Percentiles rank a stretch among this genome's conserved stretches.
Conservation (phyloP, 2,113 vertebrate species). For the Oreamnos americanus region DNA sequence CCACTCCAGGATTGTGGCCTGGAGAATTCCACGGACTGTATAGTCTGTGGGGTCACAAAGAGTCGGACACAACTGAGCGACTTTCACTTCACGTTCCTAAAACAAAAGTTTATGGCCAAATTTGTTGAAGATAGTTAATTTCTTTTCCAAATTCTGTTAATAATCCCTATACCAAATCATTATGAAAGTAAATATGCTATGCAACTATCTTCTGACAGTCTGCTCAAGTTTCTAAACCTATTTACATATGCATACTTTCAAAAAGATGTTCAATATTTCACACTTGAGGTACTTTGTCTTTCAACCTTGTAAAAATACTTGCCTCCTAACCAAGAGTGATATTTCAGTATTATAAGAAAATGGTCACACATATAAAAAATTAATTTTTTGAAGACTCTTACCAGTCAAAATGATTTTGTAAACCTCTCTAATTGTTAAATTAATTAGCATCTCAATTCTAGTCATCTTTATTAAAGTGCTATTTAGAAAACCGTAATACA, state of each 20-base stretch:
- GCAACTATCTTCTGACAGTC: slow-evolving; percentile 20
- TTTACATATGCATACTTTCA: neutral
- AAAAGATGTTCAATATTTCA: neutral
- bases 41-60: neutral
- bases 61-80: neutral
- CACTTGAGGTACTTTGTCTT: neutral
- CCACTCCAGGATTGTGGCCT: neutral
- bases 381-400: neutral
- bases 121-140: slow-evolving; percentile 36
- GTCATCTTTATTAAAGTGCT: neutral
- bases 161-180: slow-evolving; percentile 35
- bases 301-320: neutral
- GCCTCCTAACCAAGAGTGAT: neutral
- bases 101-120: slow-evolving; percentile 51
- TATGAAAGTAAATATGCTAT: slow-evolving; percentile 42
- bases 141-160: slow-evolving; percentile 61
- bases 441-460: neutral
- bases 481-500: neutral
- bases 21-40: neutral
- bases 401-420: neutral
- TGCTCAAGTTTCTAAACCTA: neutral
- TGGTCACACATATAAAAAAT: neutral
- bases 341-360: neutral
- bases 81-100: neutral
- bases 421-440: neutral